A percentile compares a stretch with the other conserved stretches of the same genome.
phyloP scores from a whole-genome alignment of 2,113 vertebrate genomes.

The Mastomys natalensis region DNA sequence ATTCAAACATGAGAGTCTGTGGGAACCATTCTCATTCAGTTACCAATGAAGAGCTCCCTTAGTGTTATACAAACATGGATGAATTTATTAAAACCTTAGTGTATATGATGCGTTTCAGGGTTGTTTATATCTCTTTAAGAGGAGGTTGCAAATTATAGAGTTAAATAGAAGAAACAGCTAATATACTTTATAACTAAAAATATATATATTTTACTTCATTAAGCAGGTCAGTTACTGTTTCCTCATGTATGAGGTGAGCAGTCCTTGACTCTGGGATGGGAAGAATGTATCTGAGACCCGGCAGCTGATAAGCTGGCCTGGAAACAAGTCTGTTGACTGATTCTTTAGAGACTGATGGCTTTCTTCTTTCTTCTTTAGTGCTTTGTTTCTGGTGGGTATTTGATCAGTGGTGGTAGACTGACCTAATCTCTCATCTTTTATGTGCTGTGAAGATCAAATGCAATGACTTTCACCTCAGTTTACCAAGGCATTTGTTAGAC shows the following conservation, averaged over 20 bases:
- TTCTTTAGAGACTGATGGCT: background rate
- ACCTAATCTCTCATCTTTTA: background rate
- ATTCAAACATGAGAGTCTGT: background rate
- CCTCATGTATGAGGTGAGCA: background rate
- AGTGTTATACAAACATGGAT: background rate
- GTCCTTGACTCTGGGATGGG: background rate
- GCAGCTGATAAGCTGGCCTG: background rate
- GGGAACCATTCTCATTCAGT: background rate
- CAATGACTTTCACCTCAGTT: background rate
- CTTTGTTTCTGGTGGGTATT: background rate
- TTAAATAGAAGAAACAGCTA: background rate
- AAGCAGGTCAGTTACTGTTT: background rate
- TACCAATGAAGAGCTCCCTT: background rate
- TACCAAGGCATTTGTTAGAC: background rate
- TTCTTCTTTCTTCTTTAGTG: background rate
- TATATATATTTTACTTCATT: background rate
- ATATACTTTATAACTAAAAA: background rate
- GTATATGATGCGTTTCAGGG: background rate
- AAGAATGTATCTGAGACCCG: background rate
- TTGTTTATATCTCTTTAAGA: conserved; percentile 22
- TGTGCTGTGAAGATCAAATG: background rate
- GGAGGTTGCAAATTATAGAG: background rate
- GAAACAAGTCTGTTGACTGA: background rate
- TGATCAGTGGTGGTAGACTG: background rate
- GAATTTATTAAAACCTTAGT: background rate